These are phyloP conservation scores for Dendropsophus ebraccatus DNA, from an alignment of 2,113 vertebrate species.

Conservation along the genomic window DNA sequence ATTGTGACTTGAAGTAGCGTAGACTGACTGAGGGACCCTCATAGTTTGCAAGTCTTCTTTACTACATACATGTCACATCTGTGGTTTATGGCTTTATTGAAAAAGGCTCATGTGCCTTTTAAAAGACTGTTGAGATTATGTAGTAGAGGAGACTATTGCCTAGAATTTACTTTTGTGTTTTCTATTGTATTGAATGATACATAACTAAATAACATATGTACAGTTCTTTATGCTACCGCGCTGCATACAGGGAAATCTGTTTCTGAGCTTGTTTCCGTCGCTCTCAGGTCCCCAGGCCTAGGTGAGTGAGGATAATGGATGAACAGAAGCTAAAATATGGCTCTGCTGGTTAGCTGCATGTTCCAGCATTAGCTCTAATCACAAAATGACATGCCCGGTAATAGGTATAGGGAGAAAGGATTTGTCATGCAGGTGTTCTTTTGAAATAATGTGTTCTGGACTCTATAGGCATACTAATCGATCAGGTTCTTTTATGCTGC, in stretches of 20 bases:
- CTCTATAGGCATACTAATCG: neutral
- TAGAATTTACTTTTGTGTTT: neutral
- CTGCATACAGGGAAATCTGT: neutral
- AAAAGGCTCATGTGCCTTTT: no score
- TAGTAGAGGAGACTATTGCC: no score
- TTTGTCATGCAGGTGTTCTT: neutral
- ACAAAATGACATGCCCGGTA: slow-evolving; percentile 30
- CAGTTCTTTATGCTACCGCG: no score
- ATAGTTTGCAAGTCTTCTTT: no score
- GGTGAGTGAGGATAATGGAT: slow-evolving; percentile 18
- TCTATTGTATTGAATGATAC: neutral
- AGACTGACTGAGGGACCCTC: no score
- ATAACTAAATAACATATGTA: neutral
- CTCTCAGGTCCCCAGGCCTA: neutral
- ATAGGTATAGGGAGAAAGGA: slow-evolving; percentile 6
- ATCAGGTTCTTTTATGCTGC: neutral
- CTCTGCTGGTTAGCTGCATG: slow-evolving; percentile 7
- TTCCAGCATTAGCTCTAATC: slow-evolving; percentile 21
- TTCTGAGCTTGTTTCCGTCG: neutral
- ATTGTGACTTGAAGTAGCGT: no score
- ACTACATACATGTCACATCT: no score
- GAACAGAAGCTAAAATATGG: slow-evolving; percentile 21
- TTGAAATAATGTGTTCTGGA: neutral
- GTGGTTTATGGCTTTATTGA: no score
- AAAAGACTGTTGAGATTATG: no score